Percentiles rank a stretch among this genome's conserved stretches.
Conservation (phyloP, 2,113 vertebrate genomes). For the Pollimyrus isidori region DNA sequence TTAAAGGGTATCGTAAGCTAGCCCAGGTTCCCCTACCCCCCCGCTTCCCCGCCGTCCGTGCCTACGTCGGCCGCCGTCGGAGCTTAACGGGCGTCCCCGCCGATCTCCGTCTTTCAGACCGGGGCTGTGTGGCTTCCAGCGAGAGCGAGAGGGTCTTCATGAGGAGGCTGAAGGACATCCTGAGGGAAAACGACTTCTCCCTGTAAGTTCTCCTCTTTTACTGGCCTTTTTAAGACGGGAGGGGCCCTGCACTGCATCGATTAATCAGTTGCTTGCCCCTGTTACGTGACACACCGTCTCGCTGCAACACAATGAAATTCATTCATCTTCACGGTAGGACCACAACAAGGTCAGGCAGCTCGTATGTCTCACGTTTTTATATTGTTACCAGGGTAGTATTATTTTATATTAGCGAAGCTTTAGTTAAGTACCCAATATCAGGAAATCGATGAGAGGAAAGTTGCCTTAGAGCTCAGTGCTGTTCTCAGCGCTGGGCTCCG, state of each 20-base stretch:
- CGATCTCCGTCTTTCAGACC: slow-evolving; percentile 68
- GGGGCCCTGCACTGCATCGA: neutral
- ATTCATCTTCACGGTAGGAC: neutral
- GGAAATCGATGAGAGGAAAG: neutral
- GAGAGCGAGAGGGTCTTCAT: slow-evolving; percentile 87
- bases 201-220: slow-evolving; percentile 68
- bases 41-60: neutral
- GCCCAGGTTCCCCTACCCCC: neutral
- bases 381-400: neutral
- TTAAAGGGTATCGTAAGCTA: neutral
- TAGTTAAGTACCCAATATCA: neutral
- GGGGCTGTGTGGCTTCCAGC: slow-evolving; percentile 63
- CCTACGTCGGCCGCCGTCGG: neutral
- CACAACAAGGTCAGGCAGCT: neutral
- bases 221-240: neutral
- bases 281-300: neutral
- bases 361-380: neutral
- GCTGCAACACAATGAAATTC: neutral
- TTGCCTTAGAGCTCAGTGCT: neutral
- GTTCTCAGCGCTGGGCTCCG: neutral
- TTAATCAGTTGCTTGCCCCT: neutral
- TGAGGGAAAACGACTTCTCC: slow-evolving; percentile 83
- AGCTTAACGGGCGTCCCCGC: neutral
- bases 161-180: slow-evolving; percentile 86
- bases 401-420: neutral